Base-by-base conservation (phyloP, 2,113 vertebrate genomes). In the Polyodon spathula region DNA sequence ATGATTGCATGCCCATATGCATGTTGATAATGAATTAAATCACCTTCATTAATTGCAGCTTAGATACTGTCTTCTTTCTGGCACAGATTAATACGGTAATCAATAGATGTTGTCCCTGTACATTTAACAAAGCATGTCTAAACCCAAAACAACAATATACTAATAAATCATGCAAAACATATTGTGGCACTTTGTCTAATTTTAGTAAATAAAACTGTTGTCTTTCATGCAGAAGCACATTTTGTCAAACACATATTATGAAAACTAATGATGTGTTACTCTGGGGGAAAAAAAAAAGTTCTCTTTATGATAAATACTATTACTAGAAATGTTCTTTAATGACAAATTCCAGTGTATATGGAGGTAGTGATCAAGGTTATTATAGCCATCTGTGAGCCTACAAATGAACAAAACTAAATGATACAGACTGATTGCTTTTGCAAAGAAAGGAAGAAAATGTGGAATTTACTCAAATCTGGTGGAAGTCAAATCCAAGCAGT, bases 191-290 rank as follows among this genome's bases (percentile, higher is more conserved):
- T 70, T 60, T 72, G 69, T 69, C 71, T 72, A 81, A 79, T 80
- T 78, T 77, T 71, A 74, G 71, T 74, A 81, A 85, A 83, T 76
- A 81, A 81, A 73, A 71, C 70, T 61, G 44, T 68, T 63, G 60
- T 65, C 73, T 72, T 63, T 74, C 73, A 74, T 56, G 66, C 80
- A 70, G 72, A 68, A 65, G 79, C 75, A 83, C 73, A 71, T 78
- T 81, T 79, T 59, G 65, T 80, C 79, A 77, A 80, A 84, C 81
- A 86, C 81, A 87, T 80, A 82, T 85, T 82, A 86, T 84, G 78
- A 79, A 83, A 86, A 78, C 80, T 87, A 88, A 85, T 86, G 85
- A 78, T 59, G 77, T 86, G 85, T 83, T 84, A 84, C 8, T 14
- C 14, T 46, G 2, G 44, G 8, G 2, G 14, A 4, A 46, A 46